phyloP scores from a whole-genome alignment of 2,113 vertebrate genomes.

The Petrocephalus microphthalmus region DNA sequence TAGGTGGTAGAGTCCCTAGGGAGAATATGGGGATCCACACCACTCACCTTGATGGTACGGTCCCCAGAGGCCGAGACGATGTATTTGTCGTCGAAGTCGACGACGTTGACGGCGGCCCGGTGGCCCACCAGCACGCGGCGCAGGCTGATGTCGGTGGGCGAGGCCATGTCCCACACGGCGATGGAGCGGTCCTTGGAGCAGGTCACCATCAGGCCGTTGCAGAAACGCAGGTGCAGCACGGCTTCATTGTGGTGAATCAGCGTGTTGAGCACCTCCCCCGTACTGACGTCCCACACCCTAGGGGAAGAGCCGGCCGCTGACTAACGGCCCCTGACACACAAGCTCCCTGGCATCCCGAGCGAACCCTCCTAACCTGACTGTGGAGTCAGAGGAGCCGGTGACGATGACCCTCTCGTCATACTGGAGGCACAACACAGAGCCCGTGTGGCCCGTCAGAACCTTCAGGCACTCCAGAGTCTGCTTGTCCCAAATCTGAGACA shows the following conservation, averaged over 20 bases:
- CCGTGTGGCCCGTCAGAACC: constrained; percentile 92
- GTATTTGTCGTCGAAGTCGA: constrained; percentile 97
- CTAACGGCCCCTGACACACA: not conserved
- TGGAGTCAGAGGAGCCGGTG: constrained; percentile 95
- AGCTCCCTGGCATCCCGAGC: too few relatives aligned
- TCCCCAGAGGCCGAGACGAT: constrained; percentile 96
- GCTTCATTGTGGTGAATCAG: constrained; percentile 97
- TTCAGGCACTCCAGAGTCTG: constrained; percentile 94
- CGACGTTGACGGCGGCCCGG: constrained; percentile 90
- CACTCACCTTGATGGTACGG: constrained; percentile 90
- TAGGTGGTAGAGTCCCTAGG: not conserved
- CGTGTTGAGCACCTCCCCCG: constrained; percentile 93
- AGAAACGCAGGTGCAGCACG: constrained; percentile 89
- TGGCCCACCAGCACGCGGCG: constrained; percentile 92
- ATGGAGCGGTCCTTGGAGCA: constrained; percentile 98
- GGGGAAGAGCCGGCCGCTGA: not conserved
- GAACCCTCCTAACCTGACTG: constrained; percentile 71
- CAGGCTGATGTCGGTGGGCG: constrained; percentile 91
- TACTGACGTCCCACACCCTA: constrained; percentile 94
- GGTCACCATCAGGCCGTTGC: constrained; percentile 97
- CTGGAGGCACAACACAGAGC: constrained; percentile 94
- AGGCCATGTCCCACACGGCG: constrained; percentile 98
- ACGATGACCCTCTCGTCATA: constrained; percentile 97
- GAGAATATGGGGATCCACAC: not conserved
- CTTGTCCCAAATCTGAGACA: constrained; percentile 90